A percentile compares a stretch with the other conserved stretches of the same genome.
Conservation (phyloP, 2,888 invertebrate species). For the Ichneumoninae sp. region DNA sequence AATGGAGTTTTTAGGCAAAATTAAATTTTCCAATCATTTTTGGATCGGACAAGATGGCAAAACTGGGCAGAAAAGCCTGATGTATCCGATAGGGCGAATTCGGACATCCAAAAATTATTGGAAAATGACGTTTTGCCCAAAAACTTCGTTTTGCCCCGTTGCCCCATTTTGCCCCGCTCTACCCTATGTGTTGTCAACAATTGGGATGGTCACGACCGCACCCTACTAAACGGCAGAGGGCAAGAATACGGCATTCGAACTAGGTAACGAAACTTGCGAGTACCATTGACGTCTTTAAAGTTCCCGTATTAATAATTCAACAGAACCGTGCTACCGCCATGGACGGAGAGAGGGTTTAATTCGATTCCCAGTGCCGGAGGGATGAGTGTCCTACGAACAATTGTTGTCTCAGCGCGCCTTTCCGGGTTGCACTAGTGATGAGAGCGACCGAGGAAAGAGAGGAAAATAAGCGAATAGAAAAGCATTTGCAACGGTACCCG, state of each 20-base stretch:
- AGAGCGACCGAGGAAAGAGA: background rate
- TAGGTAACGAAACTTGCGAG: constrained; percentile 6
- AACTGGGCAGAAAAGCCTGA: no score
- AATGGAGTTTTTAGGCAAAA: no score
- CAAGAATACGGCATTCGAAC: background rate
- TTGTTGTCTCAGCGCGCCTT: constrained; percentile 49
- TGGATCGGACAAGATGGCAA: no score
- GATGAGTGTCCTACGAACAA: constrained; percentile 41
- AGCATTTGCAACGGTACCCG: constrained; percentile 30
- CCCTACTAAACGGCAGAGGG: background rate
- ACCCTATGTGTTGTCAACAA: background rate
- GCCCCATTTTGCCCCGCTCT: no score
- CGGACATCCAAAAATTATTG: no score
- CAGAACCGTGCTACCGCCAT: constrained; percentile 1
- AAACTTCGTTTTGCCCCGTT: no score
- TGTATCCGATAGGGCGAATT: no score
- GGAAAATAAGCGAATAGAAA: constrained; percentile 21
- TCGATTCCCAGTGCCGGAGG: constrained; percentile 36
- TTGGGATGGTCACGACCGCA: no score
- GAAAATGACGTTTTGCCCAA: no score
- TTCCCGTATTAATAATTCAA: constrained; percentile 57
- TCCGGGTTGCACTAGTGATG: constrained; percentile 28
- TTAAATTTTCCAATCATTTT: no score
- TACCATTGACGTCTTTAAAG: constrained; percentile 28
- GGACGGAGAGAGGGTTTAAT: constrained; percentile 35